Percentiles rank a stretch among this genome's conserved stretches.
These are phyloP conservation scores for Chlamydotis undulata DNA, from an alignment of 2,113 vertebrate genomes.

Conservation along the genomic window DNA sequence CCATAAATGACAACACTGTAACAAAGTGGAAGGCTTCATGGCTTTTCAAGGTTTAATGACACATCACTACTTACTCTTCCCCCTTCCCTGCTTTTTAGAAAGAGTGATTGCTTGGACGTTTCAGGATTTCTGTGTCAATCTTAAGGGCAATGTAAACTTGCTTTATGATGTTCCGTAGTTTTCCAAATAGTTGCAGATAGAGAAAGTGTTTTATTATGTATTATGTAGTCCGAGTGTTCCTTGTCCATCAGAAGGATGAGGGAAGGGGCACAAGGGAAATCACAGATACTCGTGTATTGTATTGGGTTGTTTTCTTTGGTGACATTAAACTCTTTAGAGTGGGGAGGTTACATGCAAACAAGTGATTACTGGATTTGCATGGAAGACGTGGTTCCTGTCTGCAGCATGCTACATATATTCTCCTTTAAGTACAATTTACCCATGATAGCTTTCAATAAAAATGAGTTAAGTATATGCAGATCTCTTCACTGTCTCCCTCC, in stretches of 20 bases:
- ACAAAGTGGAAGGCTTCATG: not conserved
- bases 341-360: not conserved
- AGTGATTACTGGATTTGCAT: not conserved
- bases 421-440: not conserved
- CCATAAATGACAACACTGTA: not conserved
- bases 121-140: not conserved
- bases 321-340: not conserved
- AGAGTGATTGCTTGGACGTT: not conserved
- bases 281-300: accelerated
- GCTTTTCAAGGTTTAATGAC: not conserved
- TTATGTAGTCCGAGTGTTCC: not conserved
- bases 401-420: not conserved
- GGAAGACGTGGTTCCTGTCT: not conserved
- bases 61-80: not conserved
- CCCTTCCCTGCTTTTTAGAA: accelerated
- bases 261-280: not conserved
- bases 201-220: not conserved
- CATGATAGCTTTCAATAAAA: not conserved
- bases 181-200: not conserved
- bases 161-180: not conserved
- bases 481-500: not conserved
- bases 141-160: not conserved
- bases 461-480: not conserved
- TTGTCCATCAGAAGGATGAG: not conserved
- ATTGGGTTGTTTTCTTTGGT: not conserved